Evolutionary conservation across 1,140 invertebrate species (phyloP), one percentile per base, ranked within the genome.

Genomic region (Frieseomelitta varia): DNA sequence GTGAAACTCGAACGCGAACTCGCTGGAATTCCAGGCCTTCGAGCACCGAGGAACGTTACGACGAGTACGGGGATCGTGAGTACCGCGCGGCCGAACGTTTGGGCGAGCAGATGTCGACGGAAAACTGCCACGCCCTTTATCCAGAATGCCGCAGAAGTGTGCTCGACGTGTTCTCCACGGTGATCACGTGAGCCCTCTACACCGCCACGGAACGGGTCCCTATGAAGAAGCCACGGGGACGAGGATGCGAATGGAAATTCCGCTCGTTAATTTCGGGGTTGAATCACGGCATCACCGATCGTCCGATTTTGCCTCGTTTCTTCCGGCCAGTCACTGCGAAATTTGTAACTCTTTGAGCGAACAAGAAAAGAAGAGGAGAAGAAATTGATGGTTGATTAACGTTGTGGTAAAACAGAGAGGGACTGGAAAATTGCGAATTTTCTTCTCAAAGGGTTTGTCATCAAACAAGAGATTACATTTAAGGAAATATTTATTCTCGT

Each of bases 51-150:
- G 93, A 94, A 85, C 63, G 90, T 58, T 92, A 93, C 88, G 94
- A 94, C 69, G 92, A 94, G 67, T 91, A 93, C 83, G 85, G 79
- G 51, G 94, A 94, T 89, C 92, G 90, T 30, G 94, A 95, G 87
- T 95, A 94, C 84, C 87, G 91, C 58, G 93, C 93, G 47, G 94
- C 94, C 6, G 94, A 95, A 89, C 88, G 88, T 74, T 90, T 91
- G 24, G 94, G 94, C 79, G 93, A 92, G 86, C 85, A 91, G 83
- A 84, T 74, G 80, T 81, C 86, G 73, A 92, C 87, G 63, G 91
- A 91, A 89, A 92, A 90, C 88, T 95, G 94, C 91, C 93, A 94
- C 91, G 92, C 91, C 88, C 92, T 94, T 87, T 95, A 95, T 90
- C 91, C 93, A 47, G 93, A 94, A 87, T 95, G 95, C 87, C 71